phyloP scores from a whole-genome alignment of 2,888 invertebrate genomes.

The Drosophila mimica region DNA sequence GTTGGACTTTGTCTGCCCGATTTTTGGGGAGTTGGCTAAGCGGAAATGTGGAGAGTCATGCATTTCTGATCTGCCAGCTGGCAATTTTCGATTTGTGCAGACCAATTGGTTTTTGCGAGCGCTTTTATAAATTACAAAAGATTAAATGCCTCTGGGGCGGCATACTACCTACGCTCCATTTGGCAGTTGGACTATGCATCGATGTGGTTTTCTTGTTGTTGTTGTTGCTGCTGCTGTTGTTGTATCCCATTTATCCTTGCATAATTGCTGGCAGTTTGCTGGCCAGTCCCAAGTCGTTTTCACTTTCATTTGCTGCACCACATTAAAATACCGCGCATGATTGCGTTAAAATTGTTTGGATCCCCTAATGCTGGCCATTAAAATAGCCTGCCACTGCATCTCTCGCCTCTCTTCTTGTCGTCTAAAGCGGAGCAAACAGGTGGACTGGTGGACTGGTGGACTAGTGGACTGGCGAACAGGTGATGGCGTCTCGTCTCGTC shows the following conservation, averaged over 20 bases:
- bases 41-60: conserved; percentile 33
- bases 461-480: conserved; percentile 19
- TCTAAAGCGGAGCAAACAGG: conserved; percentile 12
- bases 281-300: conserved; percentile 60
- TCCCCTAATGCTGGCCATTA: conserved; percentile 79
- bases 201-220: neutral
- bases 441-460: conserved; percentile 5
- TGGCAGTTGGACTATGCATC: neutral
- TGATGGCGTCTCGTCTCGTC: conserved; percentile 35
- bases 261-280: conserved; percentile 49
- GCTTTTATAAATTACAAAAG: conserved; percentile 44
- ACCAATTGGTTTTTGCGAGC: conserved; percentile 32
- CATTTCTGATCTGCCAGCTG: conserved; percentile 30
- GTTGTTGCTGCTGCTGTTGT: neutral
- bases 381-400: conserved; percentile 42
- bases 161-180: conserved; percentile 21
- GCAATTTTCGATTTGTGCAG: conserved; percentile 46
- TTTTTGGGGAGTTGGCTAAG: conserved; percentile 7
- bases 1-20: conserved; percentile 3
- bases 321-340: conserved; percentile 80
- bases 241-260: conserved; percentile 55
- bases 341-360: conserved; percentile 81
- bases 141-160: conserved; percentile 42
- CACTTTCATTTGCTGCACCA: conserved; percentile 79
- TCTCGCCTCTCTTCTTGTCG: neutral